Conservation (phyloP, 1,140 invertebrate genomes). For the Druon quercuslanigerum region DNA sequence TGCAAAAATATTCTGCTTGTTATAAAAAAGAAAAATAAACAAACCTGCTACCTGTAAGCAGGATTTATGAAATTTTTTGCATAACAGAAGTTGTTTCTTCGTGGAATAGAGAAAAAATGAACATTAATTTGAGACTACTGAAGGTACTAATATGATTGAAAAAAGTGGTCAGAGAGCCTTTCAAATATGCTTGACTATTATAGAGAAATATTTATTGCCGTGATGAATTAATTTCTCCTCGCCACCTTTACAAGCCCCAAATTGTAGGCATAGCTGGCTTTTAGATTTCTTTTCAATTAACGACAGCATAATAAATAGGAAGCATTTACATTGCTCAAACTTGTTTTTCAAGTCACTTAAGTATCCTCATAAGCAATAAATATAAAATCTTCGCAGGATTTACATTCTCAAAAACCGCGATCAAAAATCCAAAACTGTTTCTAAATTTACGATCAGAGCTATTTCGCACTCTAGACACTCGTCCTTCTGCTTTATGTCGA, state of each 20-base stretch:
- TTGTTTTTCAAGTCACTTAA: background rate
- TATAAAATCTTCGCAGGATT: background rate
- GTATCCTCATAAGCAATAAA: background rate
- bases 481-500: background rate
- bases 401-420: background rate
- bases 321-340: background rate
- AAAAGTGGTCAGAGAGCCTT: background rate
- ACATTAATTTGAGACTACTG: constrained; percentile 3
- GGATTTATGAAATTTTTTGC: constrained; percentile 10
- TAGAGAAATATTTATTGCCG: constrained; percentile 12
- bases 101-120: background rate
- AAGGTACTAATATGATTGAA: constrained; percentile 23
- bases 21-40: constrained; percentile 1
- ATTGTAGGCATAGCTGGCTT: background rate
- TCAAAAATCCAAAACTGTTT: background rate
- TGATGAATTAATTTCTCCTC: constrained; percentile 14
- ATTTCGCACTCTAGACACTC: background rate
- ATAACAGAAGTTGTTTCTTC: background rate
- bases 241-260: background rate
- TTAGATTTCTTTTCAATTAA: constrained; percentile 28
- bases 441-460: background rate
- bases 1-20: background rate
- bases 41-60: constrained; percentile 1
- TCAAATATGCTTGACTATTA: background rate
- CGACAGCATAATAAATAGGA: constrained; percentile 5